phyloP scores from a whole-genome alignment of 2,888 invertebrate genomes.

The Lasioglossum villosulum region DNA sequence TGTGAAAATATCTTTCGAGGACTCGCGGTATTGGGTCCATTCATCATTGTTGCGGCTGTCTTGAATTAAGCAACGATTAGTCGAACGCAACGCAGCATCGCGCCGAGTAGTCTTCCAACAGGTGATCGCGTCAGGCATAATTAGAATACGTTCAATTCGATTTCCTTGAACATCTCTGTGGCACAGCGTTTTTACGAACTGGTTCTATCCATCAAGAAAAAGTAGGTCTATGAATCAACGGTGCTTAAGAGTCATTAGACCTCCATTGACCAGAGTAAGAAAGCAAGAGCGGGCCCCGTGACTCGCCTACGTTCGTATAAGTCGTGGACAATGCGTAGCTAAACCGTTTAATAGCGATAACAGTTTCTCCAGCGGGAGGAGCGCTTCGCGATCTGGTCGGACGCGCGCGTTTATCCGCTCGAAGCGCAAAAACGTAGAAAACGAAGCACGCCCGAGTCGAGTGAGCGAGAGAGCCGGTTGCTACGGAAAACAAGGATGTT shows the following conservation, averaged over 20 bases:
- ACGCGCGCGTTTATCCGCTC: constrained; percentile 21
- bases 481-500: constrained; percentile 34
- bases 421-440: constrained; percentile 23
- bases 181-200: not conserved
- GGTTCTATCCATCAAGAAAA: constrained; percentile 43
- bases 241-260: constrained; percentile 72
- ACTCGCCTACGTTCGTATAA: constrained; percentile 65
- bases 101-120: constrained; percentile 81
- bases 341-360: constrained; percentile 68
- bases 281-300: constrained; percentile 44
- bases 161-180: constrained; percentile 59
- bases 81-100: constrained; percentile 76
- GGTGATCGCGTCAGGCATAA: constrained; percentile 79
- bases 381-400: constrained; percentile 19
- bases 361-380: constrained; percentile 42
- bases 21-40: not conserved
- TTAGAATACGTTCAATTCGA: constrained; percentile 77
- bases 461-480: not conserved
- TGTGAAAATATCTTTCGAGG: not conserved
- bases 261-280: constrained; percentile 65
- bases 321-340: constrained; percentile 57
- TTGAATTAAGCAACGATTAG: constrained; percentile 82
- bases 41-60: not conserved
- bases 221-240: constrained; percentile 67
- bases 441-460: not conserved